A percentile compares a stretch with the other conserved stretches of the same genome.
phyloP scores from a whole-genome alignment of 2,797 vertebrate species.

The Podargus strigoides region DNA sequence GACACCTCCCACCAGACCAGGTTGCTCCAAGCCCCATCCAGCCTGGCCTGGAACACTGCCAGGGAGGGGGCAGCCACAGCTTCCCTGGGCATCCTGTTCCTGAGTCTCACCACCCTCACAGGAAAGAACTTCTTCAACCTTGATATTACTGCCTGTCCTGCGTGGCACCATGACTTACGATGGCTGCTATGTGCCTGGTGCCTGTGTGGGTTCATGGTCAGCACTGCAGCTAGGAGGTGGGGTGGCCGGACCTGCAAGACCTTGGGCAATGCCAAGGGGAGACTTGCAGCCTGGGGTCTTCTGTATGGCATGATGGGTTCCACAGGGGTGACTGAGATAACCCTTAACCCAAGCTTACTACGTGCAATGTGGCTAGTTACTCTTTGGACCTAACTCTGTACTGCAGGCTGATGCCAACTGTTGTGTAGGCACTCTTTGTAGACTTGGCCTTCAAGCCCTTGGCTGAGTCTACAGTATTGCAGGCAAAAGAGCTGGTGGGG shows the following conservation, averaged over 20 bases:
- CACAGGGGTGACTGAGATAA: neutral
- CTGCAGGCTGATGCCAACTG: accelerated
- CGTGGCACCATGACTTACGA: neutral
- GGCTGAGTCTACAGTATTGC: neutral
- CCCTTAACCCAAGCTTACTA: no score
- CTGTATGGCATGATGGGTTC: neutral
- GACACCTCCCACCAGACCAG: no score
- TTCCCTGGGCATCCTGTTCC: no score
- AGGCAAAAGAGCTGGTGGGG: neutral
- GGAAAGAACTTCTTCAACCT: no score
- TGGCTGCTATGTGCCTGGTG: neutral
- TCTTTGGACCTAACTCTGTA: neutral
- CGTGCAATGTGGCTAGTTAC: accelerated
- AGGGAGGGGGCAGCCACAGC: no score
- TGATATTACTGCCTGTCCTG: neutral
- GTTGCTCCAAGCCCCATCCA: no score
- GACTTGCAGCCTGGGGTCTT: neutral
- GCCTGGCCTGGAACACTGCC: no score
- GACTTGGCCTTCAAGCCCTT: neutral
- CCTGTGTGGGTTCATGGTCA: accelerated
- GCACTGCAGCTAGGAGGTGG: neutral
- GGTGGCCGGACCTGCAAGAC: neutral
- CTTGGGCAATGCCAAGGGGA: neutral
- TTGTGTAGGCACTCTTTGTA: neutral
- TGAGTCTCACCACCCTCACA: no score